phyloP scores from a whole-genome alignment of 2,888 invertebrate genomes.

The Onthophagus sagittarius region DNA sequence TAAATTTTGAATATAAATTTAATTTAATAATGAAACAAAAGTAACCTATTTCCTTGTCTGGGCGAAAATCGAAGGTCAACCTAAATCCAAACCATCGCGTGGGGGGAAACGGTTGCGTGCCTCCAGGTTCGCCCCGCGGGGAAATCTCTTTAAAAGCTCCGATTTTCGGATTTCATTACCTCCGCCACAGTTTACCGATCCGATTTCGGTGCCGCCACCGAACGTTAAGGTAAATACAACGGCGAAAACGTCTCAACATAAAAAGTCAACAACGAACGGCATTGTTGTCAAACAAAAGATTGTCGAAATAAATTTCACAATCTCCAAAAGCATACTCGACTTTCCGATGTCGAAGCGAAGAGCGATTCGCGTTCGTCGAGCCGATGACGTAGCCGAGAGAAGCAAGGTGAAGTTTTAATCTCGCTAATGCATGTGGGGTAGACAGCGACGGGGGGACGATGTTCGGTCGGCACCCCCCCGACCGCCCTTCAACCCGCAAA shows the following conservation, averaged over 20 bases:
- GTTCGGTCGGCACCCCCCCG: conserved; percentile 5
- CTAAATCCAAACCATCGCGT: neutral
- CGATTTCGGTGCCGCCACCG: neutral
- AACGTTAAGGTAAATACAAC: neutral
- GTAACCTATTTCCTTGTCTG: too few species aligned
- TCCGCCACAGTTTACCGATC: conserved; percentile 18
- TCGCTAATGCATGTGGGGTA: conserved; percentile 31
- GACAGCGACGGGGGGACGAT: conserved; percentile 12
- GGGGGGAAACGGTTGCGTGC: conserved; percentile 29
- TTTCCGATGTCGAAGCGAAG: neutral
- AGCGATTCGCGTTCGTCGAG: neutral
- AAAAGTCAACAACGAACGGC: neutral
- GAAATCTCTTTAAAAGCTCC: conserved; percentile 38
- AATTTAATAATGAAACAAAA: too few species aligned
- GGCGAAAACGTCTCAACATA: neutral
- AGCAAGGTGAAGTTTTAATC: conserved; percentile 30
- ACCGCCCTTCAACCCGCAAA: neutral
- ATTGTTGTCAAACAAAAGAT: neutral
- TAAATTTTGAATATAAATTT: neutral
- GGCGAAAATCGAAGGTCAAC: neutral
- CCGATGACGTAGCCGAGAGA: conserved; percentile 14
- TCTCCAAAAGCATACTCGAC: neutral
- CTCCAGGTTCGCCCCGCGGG: conserved; percentile 33
- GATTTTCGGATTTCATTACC: conserved; percentile 39
- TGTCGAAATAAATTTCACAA: neutral